Evolutionary conservation across 2,888 invertebrate species (phyloP).

Genomic region (Sceliomorpha sp.): DNA sequence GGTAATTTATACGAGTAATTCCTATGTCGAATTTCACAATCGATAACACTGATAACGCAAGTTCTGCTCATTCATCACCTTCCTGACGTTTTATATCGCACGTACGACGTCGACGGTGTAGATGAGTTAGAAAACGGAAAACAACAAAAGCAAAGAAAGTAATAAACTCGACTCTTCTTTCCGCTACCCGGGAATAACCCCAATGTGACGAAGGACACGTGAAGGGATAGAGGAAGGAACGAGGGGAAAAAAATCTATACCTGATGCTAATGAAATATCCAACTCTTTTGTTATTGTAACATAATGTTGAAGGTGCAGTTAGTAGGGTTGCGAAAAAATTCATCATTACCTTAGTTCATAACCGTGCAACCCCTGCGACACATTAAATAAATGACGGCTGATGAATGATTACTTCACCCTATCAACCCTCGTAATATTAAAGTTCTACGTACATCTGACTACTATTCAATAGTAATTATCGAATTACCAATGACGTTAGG

Average conservation of each 20-base stretch:
- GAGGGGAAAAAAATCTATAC: constrained; percentile 44
- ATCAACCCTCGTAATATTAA: constrained; percentile 29
- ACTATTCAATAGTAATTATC: no score
- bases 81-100: constrained; percentile 37
- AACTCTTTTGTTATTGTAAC: constrained; percentile 52
- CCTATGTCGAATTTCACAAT: constrained; percentile 28
- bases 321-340: constrained; percentile 47
- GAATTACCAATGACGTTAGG: constrained; percentile 23
- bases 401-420: constrained; percentile 39
- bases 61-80: constrained; percentile 35
- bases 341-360: constrained; percentile 51
- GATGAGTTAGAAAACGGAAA: constrained; percentile 30
- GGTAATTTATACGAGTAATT: constrained; percentile 9
- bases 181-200: constrained; percentile 40
- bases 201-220: constrained; percentile 30
- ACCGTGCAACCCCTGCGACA: constrained; percentile 28
- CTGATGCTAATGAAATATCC: constrained; percentile 49
- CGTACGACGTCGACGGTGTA: constrained; percentile 20
- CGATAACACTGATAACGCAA: constrained; percentile 39
- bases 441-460: no score
- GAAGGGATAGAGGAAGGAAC: constrained; percentile 25
- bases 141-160: constrained; percentile 20
- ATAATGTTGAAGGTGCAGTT: constrained; percentile 40
- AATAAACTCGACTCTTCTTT: constrained; percentile 32
- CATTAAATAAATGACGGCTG: constrained; percentile 45